These are phyloP conservation scores for Mycalesis mineus DNA, from an alignment of 2,888 invertebrate species.

Conservation along the genomic window DNA sequence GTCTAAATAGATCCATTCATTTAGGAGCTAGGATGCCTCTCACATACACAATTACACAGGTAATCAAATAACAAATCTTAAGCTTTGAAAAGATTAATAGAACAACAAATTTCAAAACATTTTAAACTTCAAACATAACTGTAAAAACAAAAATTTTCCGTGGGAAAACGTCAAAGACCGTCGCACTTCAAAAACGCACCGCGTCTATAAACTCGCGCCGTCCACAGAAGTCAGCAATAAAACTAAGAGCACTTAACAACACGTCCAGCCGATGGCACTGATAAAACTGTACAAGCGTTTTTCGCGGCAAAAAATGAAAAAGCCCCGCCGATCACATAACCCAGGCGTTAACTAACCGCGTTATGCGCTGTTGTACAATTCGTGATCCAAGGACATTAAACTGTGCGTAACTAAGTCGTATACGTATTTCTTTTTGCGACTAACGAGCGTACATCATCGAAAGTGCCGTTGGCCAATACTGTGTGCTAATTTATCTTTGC, in stretches of 20 bases:
- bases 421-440: conserved; percentile 47
- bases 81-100: too few species aligned
- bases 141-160: background rate
- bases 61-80: too few species aligned
- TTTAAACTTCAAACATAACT: background rate
- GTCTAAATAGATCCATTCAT: too few species aligned
- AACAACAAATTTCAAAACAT: background rate
- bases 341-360: conserved; percentile 50
- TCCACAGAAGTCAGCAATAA: conserved; percentile 11
- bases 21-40: too few species aligned
- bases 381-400: conserved; percentile 66
- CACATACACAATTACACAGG: too few species aligned
- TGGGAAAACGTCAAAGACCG: background rate
- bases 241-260: conserved; percentile 5
- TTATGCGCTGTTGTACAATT: conserved; percentile 43
- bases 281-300: conserved; percentile 2
- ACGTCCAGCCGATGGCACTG: background rate
- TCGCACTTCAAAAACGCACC: background rate
- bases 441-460: conserved; percentile 54
- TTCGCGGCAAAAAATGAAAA: conserved; percentile 17
- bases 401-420: conserved; percentile 60
- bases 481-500: conserved; percentile 50
- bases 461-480: conserved; percentile 57
- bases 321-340: conserved; percentile 17
- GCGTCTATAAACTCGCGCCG: background rate